Evolutionary conservation across 1,140 invertebrate genomes (phyloP).

Genomic region (Halyomorpha halys): DNA sequence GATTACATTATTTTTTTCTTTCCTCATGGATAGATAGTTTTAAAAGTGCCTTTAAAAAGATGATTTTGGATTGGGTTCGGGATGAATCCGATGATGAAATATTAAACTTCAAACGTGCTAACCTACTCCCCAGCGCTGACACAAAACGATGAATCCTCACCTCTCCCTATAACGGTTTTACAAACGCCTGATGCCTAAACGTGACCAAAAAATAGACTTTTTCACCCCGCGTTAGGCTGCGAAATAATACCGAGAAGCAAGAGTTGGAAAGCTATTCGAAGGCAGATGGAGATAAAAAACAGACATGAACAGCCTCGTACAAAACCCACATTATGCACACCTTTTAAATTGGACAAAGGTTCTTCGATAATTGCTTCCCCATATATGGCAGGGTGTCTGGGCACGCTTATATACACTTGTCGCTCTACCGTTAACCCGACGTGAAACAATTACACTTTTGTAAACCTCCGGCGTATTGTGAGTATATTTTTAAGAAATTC

Average conservation of each 20-base stretch:
- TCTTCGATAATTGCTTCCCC: conserved; percentile 3
- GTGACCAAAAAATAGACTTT: conserved; percentile 8
- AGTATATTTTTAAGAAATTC: too few species aligned
- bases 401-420: too few species aligned
- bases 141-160: neutral
- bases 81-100: too few species aligned
- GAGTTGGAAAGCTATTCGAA: neutral
- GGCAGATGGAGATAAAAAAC: conserved; percentile 1
- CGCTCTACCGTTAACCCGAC: too few species aligned
- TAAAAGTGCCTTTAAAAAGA: too few species aligned
- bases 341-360: conserved; percentile 3
- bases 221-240: conserved; percentile 8
- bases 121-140: neutral
- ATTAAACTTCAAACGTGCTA: too few species aligned
- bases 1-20: too few species aligned
- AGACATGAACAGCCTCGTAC: neutral
- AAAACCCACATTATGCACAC: conserved; percentile 5
- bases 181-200: neutral
- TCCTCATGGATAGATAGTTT: too few species aligned
- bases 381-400: neutral
- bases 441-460: too few species aligned
- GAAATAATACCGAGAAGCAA: neutral
- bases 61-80: too few species aligned
- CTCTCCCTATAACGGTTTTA: neutral
- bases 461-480: too few species aligned